These are phyloP conservation scores for Kradibia gibbosae DNA, from an alignment of 1,140 invertebrate species.

Conservation along the genomic window DNA sequence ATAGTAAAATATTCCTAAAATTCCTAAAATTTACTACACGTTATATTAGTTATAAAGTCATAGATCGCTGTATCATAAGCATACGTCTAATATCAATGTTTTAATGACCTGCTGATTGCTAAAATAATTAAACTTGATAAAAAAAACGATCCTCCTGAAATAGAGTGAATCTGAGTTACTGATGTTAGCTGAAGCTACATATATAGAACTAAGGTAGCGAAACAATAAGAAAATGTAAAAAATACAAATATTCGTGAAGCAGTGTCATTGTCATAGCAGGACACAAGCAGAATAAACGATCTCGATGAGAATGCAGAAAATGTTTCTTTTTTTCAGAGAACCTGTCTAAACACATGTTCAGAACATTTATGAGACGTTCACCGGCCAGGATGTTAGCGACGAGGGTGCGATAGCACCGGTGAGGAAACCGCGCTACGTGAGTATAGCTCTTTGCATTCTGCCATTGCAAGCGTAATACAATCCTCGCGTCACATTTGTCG, in stretches of 20 bases:
- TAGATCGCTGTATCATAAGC: too few relatives aligned
- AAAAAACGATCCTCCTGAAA: slow-evolving; percentile 34
- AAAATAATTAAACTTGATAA: too few relatives aligned
- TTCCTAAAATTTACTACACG: too few relatives aligned
- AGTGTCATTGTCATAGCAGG: neutral
- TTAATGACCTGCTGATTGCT: too few relatives aligned
- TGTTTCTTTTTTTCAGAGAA: neutral
- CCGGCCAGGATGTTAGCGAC: too few relatives aligned
- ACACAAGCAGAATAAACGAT: slow-evolving; percentile 15
- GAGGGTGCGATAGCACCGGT: neutral
- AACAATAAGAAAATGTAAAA: too few relatives aligned
- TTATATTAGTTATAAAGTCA: too few relatives aligned
- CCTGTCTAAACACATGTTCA: slow-evolving; percentile 2
- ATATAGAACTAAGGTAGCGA: too few relatives aligned
- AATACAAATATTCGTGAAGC: neutral
- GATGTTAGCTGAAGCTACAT: too few relatives aligned
- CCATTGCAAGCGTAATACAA: neutral
- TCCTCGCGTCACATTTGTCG: neutral
- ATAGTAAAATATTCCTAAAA: too few relatives aligned
- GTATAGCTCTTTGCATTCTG: neutral
- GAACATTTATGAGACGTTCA: slow-evolving; percentile 38
- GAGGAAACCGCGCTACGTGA: neutral
- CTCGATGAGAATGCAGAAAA: slow-evolving; percentile 7
- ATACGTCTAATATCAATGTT: too few relatives aligned
- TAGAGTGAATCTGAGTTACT: too few relatives aligned